Evolutionary conservation across 37 sponge, comb jelly and placozoan species (phyloP), one percentile per base, ranked within the genome.

Genomic region (Eunapius fragilis): DNA sequence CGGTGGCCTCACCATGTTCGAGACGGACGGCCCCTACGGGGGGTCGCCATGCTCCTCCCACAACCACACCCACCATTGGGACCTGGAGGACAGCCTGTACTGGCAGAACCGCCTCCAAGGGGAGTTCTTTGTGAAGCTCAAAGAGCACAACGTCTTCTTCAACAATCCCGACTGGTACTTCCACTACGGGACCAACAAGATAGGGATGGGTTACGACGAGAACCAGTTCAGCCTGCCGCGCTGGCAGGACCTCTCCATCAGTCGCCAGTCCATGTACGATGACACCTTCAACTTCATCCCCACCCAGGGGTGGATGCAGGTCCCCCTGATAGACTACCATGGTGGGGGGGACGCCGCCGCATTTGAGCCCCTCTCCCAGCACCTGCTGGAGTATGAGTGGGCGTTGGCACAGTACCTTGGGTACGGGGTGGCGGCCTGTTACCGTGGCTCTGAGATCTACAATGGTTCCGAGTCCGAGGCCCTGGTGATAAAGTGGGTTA

Each of bases 271-370:
- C 19, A 91, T 91, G 91, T 91, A 87, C 37, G 91, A 91, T 76
- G 82, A 91, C 50, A 91, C 87, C 28, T 91, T 81, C 82, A 80
- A 91, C 83, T 86, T 72, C 81, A 86, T 91, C 25, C 91, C 91
- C n/a, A 91, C 91, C 24, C 91, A 91, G 77, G 91, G 91, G 24
- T 91, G 91, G 91, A 91, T 91, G 91, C 70, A 78, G 25, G 78
- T 91, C 0, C 91, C 91, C 11, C 35, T 91, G 25, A 70, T 91
- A 0, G 70, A 70, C 26, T 91, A 91, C 36, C 91, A 91, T 68
- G 91, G 91, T 28, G 91, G 58, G 70, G 87, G 87, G 2, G 69
- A 28, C 7, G 78, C 87, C 41, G 91, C 91, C 19, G 70, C 36
- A 78, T 91, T 91, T 76, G 87, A 91, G 25, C 91, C 91, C 67